Evolutionary conservation across 2,113 vertebrate species (phyloP).

Genomic region (Nansenia antarctica): DNA sequence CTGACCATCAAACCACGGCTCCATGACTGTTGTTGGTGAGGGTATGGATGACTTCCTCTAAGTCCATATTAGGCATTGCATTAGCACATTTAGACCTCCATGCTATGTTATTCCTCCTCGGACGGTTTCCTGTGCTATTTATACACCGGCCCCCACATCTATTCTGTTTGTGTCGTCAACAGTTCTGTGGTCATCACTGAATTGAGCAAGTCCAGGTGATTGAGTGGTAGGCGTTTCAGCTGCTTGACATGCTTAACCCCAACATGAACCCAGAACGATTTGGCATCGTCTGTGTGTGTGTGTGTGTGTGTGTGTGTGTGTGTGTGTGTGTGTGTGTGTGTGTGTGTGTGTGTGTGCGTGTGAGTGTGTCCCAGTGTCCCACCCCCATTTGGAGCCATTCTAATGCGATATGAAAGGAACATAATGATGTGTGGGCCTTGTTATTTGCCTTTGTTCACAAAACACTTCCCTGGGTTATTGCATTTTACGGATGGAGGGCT

Average conservation of each 20-base stretch:
- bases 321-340: no score
- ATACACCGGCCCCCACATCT: background rate
- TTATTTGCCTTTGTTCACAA: slow-evolving; percentile 75
- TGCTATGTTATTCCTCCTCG: slow-evolving; percentile 17
- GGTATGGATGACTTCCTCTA: background rate
- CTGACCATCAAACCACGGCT: slow-evolving; percentile 19
- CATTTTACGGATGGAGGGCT: slow-evolving; percentile 70
- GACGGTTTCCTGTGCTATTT: slow-evolving; percentile 9
- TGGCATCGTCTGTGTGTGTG: no score
- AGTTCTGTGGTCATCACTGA: background rate
- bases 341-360: no score
- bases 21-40: background rate
- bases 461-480: slow-evolving; percentile 74
- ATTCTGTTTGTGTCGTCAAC: background rate
- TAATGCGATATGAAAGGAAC: slow-evolving; percentile 66
- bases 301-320: no score
- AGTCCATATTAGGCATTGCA: background rate
- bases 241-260: slow-evolving; percentile 43
- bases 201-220: slow-evolving; percentile 20
- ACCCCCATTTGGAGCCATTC: slow-evolving; percentile 57
- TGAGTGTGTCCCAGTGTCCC: background rate
- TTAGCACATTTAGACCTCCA: background rate
- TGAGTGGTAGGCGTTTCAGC: slow-evolving; percentile 7
- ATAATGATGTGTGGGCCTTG: slow-evolving; percentile 69
- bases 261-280: slow-evolving; percentile 42